Evolutionary conservation across 2,888 invertebrate species (phyloP), one percentile per base, ranked within the genome.

Genomic region (Lithophane socia): DNA sequence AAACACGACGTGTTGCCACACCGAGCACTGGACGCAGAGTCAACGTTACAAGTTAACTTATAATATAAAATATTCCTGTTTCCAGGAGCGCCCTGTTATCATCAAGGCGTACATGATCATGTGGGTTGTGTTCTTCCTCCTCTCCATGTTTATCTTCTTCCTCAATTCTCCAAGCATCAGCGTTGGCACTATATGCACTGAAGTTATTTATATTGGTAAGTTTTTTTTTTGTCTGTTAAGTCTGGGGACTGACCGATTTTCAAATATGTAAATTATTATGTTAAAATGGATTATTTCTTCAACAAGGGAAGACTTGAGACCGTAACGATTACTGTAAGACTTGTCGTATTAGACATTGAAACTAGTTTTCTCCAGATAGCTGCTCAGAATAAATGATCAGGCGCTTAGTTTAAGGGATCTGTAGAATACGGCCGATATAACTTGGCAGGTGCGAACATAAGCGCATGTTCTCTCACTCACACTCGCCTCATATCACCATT

Each of bases 31-130:
- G 29, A 29, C 29, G 29, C 29, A 29, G 29, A 29, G 29, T 29
- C 29, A 29, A 29, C 29, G 29, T 29, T 29, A 29, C 29, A 29
- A 29, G 29, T 21, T 21, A 21, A 54, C 21, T 21, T 49, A 16
- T 8, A 18, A 29, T 29, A 29, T 29, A 29, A 29, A 29, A 47
- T 56, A n/a, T 56, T 56, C 12, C n/a, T 4, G 4, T 37, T 68
- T 92, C 0, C 91, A 96, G 96, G 96, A 95, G 82, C 92, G 92
- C 3, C 87, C 92, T 0, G 84, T 89, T 5, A 92, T 96, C 80
- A 95, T 96, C 76, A 94, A 94, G 72, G 91, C 92, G 0, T 96
- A 96, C 86, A 94, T 94, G 88, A 92, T 96, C 65, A 94, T 95
- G 93, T 96, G 96, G 96, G 83, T 92, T 0, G 94, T 95, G 0